Percentiles rank a stretch among this genome's conserved stretches.
Conservation (phyloP, 2,113 vertebrate genomes). For the Elephas maximus region DNA sequence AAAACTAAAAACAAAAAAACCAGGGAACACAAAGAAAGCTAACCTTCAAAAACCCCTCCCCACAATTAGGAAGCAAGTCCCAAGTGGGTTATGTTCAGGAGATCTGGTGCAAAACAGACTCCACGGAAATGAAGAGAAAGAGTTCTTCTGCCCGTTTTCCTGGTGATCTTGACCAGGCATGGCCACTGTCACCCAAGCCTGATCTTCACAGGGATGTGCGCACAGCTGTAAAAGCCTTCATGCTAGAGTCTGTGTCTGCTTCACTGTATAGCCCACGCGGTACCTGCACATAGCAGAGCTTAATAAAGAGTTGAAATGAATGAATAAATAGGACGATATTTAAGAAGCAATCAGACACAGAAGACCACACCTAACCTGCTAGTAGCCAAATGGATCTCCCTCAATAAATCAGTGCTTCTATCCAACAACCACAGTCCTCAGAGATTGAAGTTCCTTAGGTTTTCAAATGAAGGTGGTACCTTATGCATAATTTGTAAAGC, state of each 20-base stretch:
- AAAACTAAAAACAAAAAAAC: background rate
- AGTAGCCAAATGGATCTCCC: background rate
- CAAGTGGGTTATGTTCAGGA: background rate
- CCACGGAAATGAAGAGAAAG: background rate
- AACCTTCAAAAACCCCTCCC: background rate
- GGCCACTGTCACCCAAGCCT: background rate
- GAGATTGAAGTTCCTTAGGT: background rate
- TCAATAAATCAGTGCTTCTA: background rate
- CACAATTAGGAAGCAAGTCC: background rate
- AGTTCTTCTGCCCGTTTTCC: background rate
- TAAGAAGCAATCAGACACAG: background rate
- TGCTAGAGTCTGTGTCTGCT: background rate
- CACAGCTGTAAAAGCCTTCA: background rate
- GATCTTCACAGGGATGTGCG: background rate
- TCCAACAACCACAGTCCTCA: background rate
- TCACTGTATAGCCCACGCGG: background rate
- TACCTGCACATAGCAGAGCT: background rate
- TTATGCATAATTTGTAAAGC: conserved; percentile 21
- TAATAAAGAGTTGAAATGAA: background rate
- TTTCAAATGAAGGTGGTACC: background rate
- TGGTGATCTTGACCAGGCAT: background rate
- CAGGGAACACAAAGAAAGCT: background rate
- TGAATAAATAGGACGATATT: background rate
- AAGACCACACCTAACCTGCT: background rate
- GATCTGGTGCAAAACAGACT: background rate